A percentile compares a stretch with the other conserved stretches of the same genome.
These are phyloP conservation scores for Percina caprodes DNA, from an alignment of 2,113 vertebrate genomes.

Conservation along the genomic window DNA sequence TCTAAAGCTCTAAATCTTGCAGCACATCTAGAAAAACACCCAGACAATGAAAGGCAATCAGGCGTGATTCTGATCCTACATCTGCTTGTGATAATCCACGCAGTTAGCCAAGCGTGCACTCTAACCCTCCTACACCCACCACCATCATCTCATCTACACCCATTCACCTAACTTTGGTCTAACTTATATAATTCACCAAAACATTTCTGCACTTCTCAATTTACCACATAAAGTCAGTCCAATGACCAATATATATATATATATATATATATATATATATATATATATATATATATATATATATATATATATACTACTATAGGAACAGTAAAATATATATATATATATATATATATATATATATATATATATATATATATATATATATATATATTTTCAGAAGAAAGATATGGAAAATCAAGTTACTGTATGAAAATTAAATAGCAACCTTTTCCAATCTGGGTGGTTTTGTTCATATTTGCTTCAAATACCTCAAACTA, in stretches of 20 bases:
- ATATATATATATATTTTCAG: too few species aligned
- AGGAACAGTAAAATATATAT: too few species aligned
- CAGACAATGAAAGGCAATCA: slow-evolving; percentile 70
- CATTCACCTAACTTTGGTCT: slow-evolving; percentile 11
- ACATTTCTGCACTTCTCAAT: slow-evolving; percentile 24
- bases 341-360: too few species aligned
- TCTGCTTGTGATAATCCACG: slow-evolving; percentile 74
- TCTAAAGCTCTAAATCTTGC: slow-evolving; percentile 31
- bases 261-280: too few species aligned
- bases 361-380: too few species aligned
- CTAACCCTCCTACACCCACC: slow-evolving; percentile 1
- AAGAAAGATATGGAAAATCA: too few species aligned
- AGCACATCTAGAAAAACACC: slow-evolving; percentile 57
- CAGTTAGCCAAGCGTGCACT: slow-evolving; percentile 59
- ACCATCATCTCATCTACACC: slow-evolving; percentile 45
- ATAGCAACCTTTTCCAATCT: too few species aligned
- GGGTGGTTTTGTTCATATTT: too few species aligned
- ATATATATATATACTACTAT: too few species aligned
- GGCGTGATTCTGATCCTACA: slow-evolving; percentile 70
- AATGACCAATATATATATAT: not conserved
- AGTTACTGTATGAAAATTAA: too few species aligned
- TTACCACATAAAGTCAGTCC: not conserved
- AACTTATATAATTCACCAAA: not conserved
- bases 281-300: too few species aligned
- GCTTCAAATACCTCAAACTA: too few species aligned